phyloP scores from a whole-genome alignment of 1,140 invertebrate species.

The Rhizoglyphus robini region DNA sequence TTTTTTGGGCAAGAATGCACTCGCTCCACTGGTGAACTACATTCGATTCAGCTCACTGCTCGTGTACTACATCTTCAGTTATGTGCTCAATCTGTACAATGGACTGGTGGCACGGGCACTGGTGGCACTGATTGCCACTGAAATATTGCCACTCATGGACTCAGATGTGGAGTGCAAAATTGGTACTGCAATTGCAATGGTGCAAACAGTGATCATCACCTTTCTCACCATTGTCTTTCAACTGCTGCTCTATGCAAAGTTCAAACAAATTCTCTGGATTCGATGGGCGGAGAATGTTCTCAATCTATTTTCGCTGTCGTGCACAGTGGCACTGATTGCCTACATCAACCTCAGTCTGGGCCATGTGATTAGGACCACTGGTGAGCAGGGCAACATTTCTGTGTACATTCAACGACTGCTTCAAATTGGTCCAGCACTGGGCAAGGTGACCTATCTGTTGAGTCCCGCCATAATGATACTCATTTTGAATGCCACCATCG shows the following conservation, averaged over 20 bases:
- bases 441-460: not conserved
- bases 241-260: not conserved
- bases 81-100: not conserved
- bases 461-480: not conserved
- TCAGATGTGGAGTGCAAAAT: not conserved
- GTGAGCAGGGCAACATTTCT: not conserved
- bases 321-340: not conserved
- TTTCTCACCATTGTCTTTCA: not conserved
- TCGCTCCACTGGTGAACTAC: not conserved
- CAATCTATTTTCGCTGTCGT: not conserved
- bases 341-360: not conserved
- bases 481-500: not conserved
- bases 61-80: not conserved
- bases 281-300: constrained; percentile 1
- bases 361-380: not conserved
- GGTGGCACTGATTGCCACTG: no score
- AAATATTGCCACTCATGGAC: not conserved
- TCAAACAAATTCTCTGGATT: not conserved
- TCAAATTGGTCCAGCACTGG: not conserved
- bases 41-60: not conserved
- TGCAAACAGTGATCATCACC: not conserved
- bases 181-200: not conserved
- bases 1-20: not conserved
- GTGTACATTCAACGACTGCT: not conserved
- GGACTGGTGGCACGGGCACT: no score